Evolutionary conservation across 2,797 vertebrate genomes (phyloP).

Genomic region (Nannoperca obscura): DNA sequence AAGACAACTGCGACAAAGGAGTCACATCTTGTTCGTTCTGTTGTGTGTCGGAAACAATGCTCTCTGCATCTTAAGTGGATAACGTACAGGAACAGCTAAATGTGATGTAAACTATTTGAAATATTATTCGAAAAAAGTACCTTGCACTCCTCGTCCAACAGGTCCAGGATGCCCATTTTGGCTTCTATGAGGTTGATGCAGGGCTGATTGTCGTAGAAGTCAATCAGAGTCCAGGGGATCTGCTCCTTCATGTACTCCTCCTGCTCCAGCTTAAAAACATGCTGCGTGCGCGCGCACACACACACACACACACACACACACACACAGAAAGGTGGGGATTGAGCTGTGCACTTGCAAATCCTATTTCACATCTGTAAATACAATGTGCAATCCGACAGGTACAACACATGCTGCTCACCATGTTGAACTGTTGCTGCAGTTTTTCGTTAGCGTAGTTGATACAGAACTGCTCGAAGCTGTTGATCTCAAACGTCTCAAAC

Average conservation of each 20-base stretch:
- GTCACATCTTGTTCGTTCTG: background rate
- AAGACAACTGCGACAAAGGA: background rate
- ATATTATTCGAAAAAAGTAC: conserved; percentile 68
- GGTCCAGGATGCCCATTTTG: conserved; percentile 96
- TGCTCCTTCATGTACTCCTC: conserved; percentile 99
- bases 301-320: conserved; percentile 22
- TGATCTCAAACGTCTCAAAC: conserved; percentile 99
- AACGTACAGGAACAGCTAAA: background rate
- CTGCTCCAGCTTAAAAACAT: conserved; percentile 99
- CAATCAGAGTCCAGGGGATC: conserved; percentile 99
- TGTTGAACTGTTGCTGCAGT: conserved; percentile 99
- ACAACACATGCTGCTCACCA: conserved; percentile 87
- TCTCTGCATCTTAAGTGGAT: background rate
- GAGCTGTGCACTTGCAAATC: background rate
- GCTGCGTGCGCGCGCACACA: conserved; percentile 79
- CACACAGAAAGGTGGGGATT: background rate
- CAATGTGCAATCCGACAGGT: background rate
- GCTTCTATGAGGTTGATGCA: conserved; percentile 99
- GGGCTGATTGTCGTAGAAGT: conserved; percentile 99
- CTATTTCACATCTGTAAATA: background rate
- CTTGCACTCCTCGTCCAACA: conserved; percentile 98
- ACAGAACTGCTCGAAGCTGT: conserved; percentile 99
- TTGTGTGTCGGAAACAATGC: background rate
- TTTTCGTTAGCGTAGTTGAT: conserved; percentile 99
- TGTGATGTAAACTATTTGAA: background rate